phyloP scores from a whole-genome alignment of 2,113 vertebrate genomes.

The Lepus timidus region DNA sequence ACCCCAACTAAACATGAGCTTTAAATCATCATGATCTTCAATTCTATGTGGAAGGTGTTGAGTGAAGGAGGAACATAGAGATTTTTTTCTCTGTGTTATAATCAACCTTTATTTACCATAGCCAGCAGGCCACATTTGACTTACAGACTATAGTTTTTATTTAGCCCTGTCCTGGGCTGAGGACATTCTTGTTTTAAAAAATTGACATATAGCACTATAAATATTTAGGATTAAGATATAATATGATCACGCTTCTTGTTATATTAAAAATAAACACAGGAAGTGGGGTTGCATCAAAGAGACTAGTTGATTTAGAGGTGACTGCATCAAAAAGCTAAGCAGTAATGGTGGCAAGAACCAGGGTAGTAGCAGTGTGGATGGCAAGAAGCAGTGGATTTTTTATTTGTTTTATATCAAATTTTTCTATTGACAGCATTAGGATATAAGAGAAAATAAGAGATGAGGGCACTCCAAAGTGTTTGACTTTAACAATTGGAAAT shows the following conservation, averaged over 20 bases:
- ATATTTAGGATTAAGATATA: no score
- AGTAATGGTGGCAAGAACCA: neutral
- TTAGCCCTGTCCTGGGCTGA: neutral
- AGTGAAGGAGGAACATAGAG: neutral
- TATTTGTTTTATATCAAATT: constrained; percentile 23
- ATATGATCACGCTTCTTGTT: neutral
- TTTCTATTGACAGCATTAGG: neutral
- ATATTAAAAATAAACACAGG: neutral
- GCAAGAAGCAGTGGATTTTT: neutral
- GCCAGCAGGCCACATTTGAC: no score
- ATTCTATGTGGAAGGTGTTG: neutral
- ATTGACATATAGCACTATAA: no score
- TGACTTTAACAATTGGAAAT: neutral
- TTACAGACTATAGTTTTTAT: neutral
- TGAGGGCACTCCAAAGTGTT: neutral
- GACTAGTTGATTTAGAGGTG: neutral
- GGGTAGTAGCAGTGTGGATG: neutral
- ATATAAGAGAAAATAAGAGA: neutral
- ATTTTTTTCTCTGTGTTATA: no score
- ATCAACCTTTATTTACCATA: no score
- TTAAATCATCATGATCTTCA: neutral
- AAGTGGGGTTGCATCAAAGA: neutral
- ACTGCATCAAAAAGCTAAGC: neutral
- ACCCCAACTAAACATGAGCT: no score
- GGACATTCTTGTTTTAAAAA: no score